Evolutionary conservation across 1,140 invertebrate species (phyloP), one percentile per base, ranked within the genome.

Genomic region (Scaptomyza hsui): DNA sequence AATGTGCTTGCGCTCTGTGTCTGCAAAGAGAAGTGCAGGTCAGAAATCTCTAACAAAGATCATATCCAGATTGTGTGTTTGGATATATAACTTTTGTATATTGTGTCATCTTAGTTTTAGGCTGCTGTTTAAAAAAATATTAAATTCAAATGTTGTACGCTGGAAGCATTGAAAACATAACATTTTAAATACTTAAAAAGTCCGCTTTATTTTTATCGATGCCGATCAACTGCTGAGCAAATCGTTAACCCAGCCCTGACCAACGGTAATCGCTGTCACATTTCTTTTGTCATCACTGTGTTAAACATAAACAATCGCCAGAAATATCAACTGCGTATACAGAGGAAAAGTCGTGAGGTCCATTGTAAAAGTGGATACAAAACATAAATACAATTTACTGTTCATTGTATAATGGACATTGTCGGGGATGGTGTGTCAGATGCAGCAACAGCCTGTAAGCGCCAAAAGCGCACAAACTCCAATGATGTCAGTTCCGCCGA

Each of bases 301-400:
- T 59, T 45, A 51, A 71, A 78, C 69, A 78, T 80, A 80, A 80
- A 80, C 78, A 80, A 76, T 52, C 48, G 62, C 53, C 21, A 16
- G 16, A 53, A 29, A 72, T 49, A 52, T 71, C 12, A 65, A 61
- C 62, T 74, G 65, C 72, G 67, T 72, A 67, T 59, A 49, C 49
- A 35, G 10, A 52, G 19, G 35, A 32, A 56, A 55, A 53, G 24
- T 55, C n/a, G 21, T 6, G 1, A 47, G 19, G 45, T n/a, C 5
- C 45, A 26, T n/a, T 24, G 13, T 26, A 13, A 21, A 42, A 21
- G 52, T 42, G 7, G 35, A 29, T 39, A 37, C n/a, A 47, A 19
- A 53, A n/a, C 3, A 9, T 9, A 29, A 9, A 24, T 29, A 37
- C 32, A n/a, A 4, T n/a, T 37, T 7, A 37, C 32, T n/a, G 32